Percentiles rank a stretch among this genome's conserved stretches.
These are phyloP conservation scores for Morus bassanus DNA, from an alignment of 2,797 vertebrate genomes.

Conservation along the genomic window DNA sequence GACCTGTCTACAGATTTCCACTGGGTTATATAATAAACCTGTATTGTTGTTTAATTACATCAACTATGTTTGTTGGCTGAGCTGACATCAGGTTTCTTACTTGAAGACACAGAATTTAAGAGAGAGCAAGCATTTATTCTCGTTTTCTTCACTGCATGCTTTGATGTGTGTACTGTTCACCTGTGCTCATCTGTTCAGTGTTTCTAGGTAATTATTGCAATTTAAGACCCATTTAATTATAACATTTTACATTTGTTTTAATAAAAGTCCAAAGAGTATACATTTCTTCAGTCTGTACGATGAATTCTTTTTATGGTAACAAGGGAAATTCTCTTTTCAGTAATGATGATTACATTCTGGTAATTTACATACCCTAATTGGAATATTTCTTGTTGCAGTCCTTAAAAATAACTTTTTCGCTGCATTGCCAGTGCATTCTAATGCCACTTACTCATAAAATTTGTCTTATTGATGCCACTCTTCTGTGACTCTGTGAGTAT, in stretches of 20 bases:
- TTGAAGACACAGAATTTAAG: neutral
- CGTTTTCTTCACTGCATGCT: neutral
- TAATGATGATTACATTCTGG: neutral
- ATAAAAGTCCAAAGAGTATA: constrained; percentile 11
- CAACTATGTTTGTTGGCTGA: neutral
- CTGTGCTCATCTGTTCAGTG: constrained; percentile 17
- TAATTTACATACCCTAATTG: neutral
- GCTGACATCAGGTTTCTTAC: constrained; percentile 12
- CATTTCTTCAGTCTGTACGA: neutral
- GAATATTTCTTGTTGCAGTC: neutral
- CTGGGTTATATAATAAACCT: constrained; percentile 51
- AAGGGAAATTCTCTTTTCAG: constrained; percentile 25
- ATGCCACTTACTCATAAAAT: neutral
- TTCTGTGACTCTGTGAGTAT: neutral
- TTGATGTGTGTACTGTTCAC: neutral
- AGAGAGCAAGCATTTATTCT: neutral
- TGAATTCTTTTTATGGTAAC: constrained; percentile 6
- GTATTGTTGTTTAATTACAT: constrained; percentile 56
- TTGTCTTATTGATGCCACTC: constrained; percentile 9
- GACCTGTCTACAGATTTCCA: constrained; percentile 33
- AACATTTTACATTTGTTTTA: constrained; percentile 34
- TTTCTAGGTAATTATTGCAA: constrained; percentile 45
- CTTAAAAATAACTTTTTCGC: constrained; percentile 30
- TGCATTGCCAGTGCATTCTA: neutral
- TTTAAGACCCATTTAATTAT: constrained; percentile 53